phyloP scores from a whole-genome alignment of 2,797 vertebrate species.

The Garrulus glandarius region DNA sequence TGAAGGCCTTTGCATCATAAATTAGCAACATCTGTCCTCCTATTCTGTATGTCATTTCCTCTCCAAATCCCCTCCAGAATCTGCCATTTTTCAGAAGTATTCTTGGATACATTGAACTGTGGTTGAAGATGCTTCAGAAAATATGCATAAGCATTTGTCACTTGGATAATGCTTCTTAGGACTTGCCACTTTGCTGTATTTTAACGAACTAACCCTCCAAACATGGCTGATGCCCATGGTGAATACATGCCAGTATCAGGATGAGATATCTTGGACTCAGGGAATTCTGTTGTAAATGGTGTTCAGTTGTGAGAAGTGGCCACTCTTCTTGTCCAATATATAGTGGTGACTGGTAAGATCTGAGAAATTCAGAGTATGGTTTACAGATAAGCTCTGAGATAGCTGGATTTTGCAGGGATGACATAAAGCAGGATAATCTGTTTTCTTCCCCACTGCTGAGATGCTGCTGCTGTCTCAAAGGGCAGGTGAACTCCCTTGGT shows the following conservation, averaged over 20 bases:
- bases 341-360: not conserved
- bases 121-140: constrained; percentile 61
- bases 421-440: not conserved
- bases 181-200: not conserved
- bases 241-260: not conserved
- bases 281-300: not conserved
- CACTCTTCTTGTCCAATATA: not conserved
- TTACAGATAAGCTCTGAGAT: not conserved
- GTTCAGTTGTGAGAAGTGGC: not conserved
- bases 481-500: not conserved
- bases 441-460: not conserved
- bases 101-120: constrained; percentile 56
- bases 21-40: constrained; percentile 64
- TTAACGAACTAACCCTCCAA: constrained; percentile 7
- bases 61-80: constrained; percentile 56
- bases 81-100: constrained; percentile 59
- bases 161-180: not conserved
- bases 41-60: constrained; percentile 66
- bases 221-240: not conserved
- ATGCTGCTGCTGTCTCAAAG: not conserved
- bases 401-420: not conserved
- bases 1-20: constrained; percentile 54
- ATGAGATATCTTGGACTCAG: accelerated
- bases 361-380: not conserved
- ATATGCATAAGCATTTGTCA: constrained; percentile 53